A percentile compares a stretch with the other conserved stretches of the same genome.
phyloP scores from a whole-genome alignment of 2,888 invertebrate genomes.

The Heliconius cydno region DNA sequence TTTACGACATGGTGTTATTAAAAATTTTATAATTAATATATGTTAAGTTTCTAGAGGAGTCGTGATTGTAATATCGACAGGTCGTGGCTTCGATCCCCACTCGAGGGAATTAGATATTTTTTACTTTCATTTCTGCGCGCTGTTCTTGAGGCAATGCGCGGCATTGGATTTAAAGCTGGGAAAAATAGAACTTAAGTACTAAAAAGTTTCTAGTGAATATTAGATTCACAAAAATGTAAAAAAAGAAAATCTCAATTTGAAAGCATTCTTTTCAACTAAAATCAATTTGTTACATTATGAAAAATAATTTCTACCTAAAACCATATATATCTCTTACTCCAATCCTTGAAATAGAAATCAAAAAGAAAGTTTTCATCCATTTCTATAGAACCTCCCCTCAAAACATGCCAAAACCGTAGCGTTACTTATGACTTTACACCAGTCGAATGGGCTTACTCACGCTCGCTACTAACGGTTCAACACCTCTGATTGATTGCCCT shows the following conservation, averaged over 20 bases:
- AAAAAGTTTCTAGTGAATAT: too few species aligned
- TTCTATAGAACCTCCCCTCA: constrained; percentile 27
- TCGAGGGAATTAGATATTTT: too few species aligned
- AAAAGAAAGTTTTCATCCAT: constrained; percentile 15
- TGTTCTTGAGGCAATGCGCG: too few species aligned
- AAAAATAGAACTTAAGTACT: too few species aligned
- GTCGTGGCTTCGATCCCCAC: too few species aligned
- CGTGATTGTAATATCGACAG: too few species aligned
- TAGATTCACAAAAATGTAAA: too few species aligned
- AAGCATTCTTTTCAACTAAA: not conserved
- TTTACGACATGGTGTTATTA: not conserved
- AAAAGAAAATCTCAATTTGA: too few species aligned
- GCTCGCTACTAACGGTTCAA: constrained; percentile 45
- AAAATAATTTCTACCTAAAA: too few species aligned
- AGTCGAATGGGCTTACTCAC: constrained; percentile 50
- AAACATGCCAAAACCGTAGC: constrained; percentile 42
- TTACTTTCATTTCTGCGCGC: too few species aligned
- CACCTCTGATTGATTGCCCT: constrained; percentile 58
- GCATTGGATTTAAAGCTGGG: too few species aligned
- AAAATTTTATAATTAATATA: not conserved
- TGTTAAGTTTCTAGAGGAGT: not conserved
- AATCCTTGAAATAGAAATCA: constrained; percentile 6
- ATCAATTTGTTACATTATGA: not conserved
- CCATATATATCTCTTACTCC: not conserved
- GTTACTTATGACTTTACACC: constrained; percentile 50